Evolutionary conservation across 2,113 vertebrate species (phyloP).

Genomic region (Indicator maculatus): DNA sequence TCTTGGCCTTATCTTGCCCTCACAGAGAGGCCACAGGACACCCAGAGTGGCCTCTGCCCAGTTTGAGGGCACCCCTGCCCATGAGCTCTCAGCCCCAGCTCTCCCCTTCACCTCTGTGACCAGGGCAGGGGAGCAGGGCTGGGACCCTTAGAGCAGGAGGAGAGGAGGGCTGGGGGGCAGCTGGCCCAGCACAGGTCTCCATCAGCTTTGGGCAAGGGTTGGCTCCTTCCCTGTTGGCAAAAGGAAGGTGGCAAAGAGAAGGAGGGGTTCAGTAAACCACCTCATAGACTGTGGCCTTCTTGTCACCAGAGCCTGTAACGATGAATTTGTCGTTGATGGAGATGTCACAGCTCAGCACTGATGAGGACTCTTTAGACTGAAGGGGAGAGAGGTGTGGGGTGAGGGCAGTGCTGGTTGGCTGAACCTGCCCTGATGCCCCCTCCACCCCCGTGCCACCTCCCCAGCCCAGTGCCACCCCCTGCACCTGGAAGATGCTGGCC

Average conservation of each 20-base stretch:
- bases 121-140: rapidly evolving
- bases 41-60: no score
- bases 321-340: conserved; percentile 86
- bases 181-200: not conserved
- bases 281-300: conserved; percentile 90
- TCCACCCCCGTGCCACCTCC: not conserved
- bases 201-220: not conserved
- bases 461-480: no score
- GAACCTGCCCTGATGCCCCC: rapidly evolving
- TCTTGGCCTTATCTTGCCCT: not conserved
- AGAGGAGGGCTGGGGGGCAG: not conserved
- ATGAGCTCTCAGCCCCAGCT: rapidly evolving
- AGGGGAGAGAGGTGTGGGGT: rapidly evolving
- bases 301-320: conserved; percentile 84
- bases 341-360: conserved; percentile 87
- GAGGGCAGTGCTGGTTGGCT: not conserved
- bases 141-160: not conserved
- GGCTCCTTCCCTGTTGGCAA: rapidly evolving
- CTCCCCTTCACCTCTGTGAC: no score
- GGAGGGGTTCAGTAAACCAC: conserved; percentile 81
- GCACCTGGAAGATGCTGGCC: conserved; percentile 86
- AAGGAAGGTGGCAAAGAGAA: not conserved
- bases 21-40: rapidly evolving
- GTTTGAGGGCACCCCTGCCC: rapidly evolving
- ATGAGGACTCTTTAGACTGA: conserved; percentile 86